phyloP scores from a whole-genome alignment of 2,888 invertebrate species.

The Ornithoptera alexandrae region DNA sequence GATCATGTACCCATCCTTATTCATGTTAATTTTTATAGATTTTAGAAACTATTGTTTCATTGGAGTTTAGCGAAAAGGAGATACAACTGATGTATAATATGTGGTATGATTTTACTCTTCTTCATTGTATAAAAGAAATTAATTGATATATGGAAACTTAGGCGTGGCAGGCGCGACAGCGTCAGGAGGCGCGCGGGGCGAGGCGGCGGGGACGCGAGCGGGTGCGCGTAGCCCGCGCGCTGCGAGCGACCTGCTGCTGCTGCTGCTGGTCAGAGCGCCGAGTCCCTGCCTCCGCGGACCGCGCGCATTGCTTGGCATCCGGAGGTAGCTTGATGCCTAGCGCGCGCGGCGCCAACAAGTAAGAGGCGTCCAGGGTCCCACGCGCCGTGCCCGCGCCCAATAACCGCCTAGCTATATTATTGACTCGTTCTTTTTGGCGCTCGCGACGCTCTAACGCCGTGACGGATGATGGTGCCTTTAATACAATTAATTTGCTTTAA shows the following conservation, averaged over 20 bases:
- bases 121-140: no score
- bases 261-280: background rate
- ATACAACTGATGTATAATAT: no score
- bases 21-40: no score
- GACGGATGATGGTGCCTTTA: conserved; percentile 30
- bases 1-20: no score
- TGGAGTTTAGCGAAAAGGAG: no score
- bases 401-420: conserved; percentile 63
- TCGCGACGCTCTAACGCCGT: conserved; percentile 36
- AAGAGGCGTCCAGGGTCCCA: conserved; percentile 59
- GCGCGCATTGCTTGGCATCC: background rate
- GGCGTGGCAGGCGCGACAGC: conserved; percentile 31
- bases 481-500: background rate
- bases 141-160: conserved; percentile 11
- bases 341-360: conserved; percentile 53
- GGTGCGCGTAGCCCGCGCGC: background rate
- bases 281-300: background rate
- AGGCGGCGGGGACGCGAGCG: conserved; percentile 13
- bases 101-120: no score
- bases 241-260: background rate
- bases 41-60: no score
- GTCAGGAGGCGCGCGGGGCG: conserved; percentile 33
- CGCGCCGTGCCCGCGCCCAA: conserved; percentile 51
- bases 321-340: background rate
- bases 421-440: conserved; percentile 64